Evolutionary conservation across 2,113 vertebrate genomes (phyloP), one percentile per base, ranked within the genome.

Genomic region (Astatotilapia flaviijosephi): DNA sequence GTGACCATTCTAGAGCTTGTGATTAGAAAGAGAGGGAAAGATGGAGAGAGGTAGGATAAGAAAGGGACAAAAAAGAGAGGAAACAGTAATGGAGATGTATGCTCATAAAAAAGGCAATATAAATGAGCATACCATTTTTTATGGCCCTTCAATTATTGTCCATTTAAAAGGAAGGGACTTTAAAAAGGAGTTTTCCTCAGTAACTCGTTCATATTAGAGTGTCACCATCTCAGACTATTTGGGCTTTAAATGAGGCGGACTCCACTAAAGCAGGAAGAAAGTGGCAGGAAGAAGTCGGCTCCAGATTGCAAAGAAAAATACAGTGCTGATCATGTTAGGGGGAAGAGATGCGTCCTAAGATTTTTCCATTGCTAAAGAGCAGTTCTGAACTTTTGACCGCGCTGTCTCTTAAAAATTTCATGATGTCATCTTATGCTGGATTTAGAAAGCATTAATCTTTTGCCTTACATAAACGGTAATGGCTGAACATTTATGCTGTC

Each of bases 41-140:
- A 77, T 80, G 31, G 60, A 83, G 82, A 73, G 73, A 11, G 81
- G 45, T n/a, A 51, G 73, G 51, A 26, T 6, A 35, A 37, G 54
- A 79, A 58, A 19, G 60, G 65, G 51, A 28, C 88, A 83, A 84
- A 35, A 14, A 58, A 42, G 40, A 75, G 47, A 77, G 79, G 28
- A 77, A 79, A 37, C n/a, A 47, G 91, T 92, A 89, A 93, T 93
- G 93, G 86, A 79, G 90, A 84, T 86, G 86, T 93, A 86, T 88
- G 86, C 92, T 95, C 94, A 93, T 95, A 94, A 93, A 93, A 92
- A 90, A 91, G 91, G 82, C 91, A 86, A 88, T 95, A 94, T 94
- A 93, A 95, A 95, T 85, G 95, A 93, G 88, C 89, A 82, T 81
- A 89, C 83, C 81, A 65, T 86, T 95, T 95, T 95, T 95, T 93